Conservation (phyloP, 2,113 vertebrate species). For the Halcyon senegalensis region DNA sequence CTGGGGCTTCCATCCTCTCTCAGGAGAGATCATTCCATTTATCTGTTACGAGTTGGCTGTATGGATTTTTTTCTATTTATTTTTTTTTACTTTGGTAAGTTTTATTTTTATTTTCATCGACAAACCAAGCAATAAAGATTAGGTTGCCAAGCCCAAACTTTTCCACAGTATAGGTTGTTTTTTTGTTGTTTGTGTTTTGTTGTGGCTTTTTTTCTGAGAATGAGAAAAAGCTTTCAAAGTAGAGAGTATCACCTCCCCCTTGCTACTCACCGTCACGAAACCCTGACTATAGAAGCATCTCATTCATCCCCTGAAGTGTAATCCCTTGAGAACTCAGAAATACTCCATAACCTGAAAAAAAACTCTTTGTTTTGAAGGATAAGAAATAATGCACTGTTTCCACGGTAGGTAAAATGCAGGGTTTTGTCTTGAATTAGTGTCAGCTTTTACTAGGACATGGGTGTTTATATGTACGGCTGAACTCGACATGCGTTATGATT, state of each 20-base stretch:
- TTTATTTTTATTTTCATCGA: slow-evolving; percentile 71
- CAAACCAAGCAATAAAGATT: slow-evolving; percentile 56
- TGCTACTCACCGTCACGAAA: not conserved
- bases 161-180: not conserved
- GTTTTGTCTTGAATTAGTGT: slow-evolving; percentile 42
- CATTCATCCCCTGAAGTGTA: slow-evolving; percentile 28
- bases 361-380: slow-evolving; percentile 45
- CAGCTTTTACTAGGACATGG: slow-evolving; percentile 25
- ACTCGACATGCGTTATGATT: slow-evolving; percentile 12
- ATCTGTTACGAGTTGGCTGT: slow-evolving; percentile 30
- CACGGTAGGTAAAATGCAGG: slow-evolving; percentile 16
- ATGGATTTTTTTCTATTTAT: slow-evolving; percentile 60
- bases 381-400: slow-evolving; percentile 38
- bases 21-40: slow-evolving; percentile 61
- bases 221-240: slow-evolving; percentile 28
- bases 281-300: not conserved
- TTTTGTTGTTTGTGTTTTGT: not conserved
- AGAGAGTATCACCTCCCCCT: not conserved
- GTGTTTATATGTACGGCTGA: slow-evolving; percentile 10
- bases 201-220: not conserved
- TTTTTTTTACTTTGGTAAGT: not conserved
- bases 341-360: slow-evolving; percentile 31
- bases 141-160: slow-evolving; percentile 1
- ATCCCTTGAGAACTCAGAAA: slow-evolving; percentile 44
- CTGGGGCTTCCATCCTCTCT: not conserved